Conservation (phyloP, 2,113 vertebrate genomes). For the Alethe castanea region DNA sequence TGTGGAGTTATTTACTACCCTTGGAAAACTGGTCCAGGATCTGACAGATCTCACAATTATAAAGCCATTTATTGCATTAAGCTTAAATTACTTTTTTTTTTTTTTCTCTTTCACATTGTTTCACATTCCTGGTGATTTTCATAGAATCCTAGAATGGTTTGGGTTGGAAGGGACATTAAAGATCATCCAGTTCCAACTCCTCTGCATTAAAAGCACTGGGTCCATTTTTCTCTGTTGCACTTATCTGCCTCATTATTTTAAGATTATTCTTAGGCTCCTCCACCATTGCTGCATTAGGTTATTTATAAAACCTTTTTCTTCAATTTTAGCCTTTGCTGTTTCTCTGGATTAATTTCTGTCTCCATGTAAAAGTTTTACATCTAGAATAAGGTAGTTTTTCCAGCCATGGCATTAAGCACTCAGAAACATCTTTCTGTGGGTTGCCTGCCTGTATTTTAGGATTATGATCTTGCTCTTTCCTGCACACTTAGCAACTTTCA, state of each 20-base stretch:
- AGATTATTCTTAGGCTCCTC: background rate
- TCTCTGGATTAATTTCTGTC: background rate
- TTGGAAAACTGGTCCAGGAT: background rate
- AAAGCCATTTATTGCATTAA: background rate
- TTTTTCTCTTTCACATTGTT: background rate
- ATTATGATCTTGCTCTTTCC: background rate
- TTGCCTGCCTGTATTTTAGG: background rate
- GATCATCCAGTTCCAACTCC: background rate
- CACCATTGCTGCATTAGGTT: background rate
- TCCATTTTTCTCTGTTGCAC: background rate
- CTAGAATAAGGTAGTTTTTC: background rate
- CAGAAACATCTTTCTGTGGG: background rate
- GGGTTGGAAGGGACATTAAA: background rate
- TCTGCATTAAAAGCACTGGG: background rate
- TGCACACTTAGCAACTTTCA: background rate
- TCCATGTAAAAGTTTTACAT: background rate
- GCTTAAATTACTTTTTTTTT: background rate
- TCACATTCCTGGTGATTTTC: background rate
- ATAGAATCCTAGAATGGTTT: background rate
- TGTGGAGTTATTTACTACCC: background rate
- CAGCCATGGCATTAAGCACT: background rate
- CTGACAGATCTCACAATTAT: background rate
- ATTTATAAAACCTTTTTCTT: background rate
- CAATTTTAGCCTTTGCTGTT: background rate
- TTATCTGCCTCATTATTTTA: background rate